phyloP scores from a whole-genome alignment of 2,888 invertebrate species.

The Alloscopus bannaensis region DNA sequence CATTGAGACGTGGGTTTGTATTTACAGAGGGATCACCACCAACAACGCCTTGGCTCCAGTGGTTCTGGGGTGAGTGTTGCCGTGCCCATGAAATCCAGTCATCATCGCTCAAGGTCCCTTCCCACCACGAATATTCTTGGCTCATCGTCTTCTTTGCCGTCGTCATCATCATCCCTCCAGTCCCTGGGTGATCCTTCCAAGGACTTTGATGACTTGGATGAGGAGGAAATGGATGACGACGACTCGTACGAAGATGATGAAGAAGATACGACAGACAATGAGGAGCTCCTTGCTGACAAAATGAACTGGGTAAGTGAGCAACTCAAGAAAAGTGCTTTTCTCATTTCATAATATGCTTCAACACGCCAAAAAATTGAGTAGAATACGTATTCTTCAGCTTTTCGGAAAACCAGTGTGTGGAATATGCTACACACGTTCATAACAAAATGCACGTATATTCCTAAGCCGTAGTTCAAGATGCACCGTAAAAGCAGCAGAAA shows the following conservation, averaged over 20 bases:
- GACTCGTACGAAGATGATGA: conserved; percentile 66
- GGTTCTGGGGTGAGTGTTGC: conserved; percentile 1
- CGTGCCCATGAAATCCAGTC: conserved; percentile 17
- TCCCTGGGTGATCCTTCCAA: conserved; percentile 14
- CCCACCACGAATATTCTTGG: not conserved
- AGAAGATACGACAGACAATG: conserved; percentile 45
- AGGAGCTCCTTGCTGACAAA: conserved; percentile 66
- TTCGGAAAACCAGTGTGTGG: too few species aligned
- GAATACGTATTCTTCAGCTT: not conserved
- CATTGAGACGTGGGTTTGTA: too few species aligned
- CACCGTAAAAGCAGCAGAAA: too few species aligned
- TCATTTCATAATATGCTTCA: not conserved
- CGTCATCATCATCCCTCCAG: conserved; percentile 16
- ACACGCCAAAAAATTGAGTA: not conserved
- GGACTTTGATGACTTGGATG: conserved; percentile 52
- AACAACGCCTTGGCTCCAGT: not conserved
- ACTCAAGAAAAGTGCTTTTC: too few species aligned
- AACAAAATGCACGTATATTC: too few species aligned
- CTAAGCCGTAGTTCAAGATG: too few species aligned
- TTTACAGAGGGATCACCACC: conserved; percentile 13
- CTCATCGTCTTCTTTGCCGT: conserved; percentile 16
- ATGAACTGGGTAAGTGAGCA: conserved; percentile 68
- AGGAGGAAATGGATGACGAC: conserved; percentile 63
- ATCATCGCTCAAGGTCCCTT: conserved; percentile 6
- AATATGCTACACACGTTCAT: too few species aligned